A percentile compares a stretch with the other conserved stretches of the same genome.
phyloP scores from a whole-genome alignment of 2,797 vertebrate genomes.

The Poecile montanus region DNA sequence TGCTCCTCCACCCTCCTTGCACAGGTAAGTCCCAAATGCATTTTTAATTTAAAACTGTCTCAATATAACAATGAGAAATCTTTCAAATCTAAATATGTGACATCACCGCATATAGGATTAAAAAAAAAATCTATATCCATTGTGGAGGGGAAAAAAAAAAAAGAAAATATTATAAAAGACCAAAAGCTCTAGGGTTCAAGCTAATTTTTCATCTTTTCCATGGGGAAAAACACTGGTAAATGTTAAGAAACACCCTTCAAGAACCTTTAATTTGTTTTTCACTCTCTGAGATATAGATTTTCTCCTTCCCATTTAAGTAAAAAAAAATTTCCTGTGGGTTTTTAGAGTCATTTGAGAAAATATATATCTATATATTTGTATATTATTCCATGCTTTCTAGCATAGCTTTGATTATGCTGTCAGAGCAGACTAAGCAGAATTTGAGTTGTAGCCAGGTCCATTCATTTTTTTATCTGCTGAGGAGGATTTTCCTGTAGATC shows the following conservation, averaged over 20 bases:
- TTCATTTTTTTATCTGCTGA: background rate
- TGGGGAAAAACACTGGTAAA: slow-evolving; percentile 65
- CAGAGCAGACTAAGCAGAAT: background rate
- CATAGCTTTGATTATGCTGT: slow-evolving; percentile 34
- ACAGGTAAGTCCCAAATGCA: background rate
- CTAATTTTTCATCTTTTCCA: slow-evolving; percentile 68
- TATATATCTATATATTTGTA: slow-evolving; percentile 45
- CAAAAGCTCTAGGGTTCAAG: slow-evolving; percentile 61
- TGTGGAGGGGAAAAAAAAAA: background rate
- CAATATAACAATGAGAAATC: background rate
- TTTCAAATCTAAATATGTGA: slow-evolving; percentile 55
- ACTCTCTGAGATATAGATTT: slow-evolving; percentile 61
- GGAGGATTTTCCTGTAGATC: background rate
- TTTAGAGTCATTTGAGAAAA: slow-evolving; percentile 48
- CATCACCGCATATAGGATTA: background rate
- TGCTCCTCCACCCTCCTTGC: background rate
- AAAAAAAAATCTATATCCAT: slow-evolving; percentile 56
- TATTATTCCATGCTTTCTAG: slow-evolving; percentile 25
- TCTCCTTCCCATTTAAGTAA: slow-evolving; percentile 46
- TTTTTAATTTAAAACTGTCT: slow-evolving; percentile 26
- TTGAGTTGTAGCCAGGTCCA: slow-evolving; percentile 2
- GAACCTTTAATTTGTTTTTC: slow-evolving; percentile 71
- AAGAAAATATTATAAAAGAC: slow-evolving; percentile 37
- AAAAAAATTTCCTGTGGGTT: slow-evolving; percentile 46
- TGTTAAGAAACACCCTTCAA: slow-evolving; percentile 69